These are phyloP conservation scores for Diprion similis DNA, from an alignment of 1,140 invertebrate species.

Conservation along the genomic window DNA sequence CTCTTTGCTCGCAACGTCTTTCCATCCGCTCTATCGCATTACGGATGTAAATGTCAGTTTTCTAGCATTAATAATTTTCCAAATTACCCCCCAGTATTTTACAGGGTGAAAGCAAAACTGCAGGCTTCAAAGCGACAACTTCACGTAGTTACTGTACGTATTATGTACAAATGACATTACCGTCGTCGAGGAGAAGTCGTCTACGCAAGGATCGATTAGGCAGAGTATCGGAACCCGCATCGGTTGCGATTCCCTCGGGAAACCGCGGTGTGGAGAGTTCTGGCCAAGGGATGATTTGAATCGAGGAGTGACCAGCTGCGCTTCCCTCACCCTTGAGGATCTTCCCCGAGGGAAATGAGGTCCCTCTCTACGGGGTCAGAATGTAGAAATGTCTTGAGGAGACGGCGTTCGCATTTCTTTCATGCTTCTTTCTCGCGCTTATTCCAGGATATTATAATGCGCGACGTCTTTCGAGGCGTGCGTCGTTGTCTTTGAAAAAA, in stretches of 20 bases:
- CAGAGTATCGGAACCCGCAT: background rate
- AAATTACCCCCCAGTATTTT: background rate
- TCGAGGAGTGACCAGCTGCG: background rate
- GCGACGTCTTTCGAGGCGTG: too few species aligned
- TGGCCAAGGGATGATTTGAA: conserved; percentile 5
- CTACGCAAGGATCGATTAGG: background rate
- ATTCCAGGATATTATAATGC: too few species aligned
- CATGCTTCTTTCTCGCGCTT: too few species aligned
- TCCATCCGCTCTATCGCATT: conserved; percentile 41
- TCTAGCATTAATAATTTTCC: background rate
- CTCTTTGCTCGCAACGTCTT: conserved; percentile 13
- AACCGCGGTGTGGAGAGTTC: background rate
- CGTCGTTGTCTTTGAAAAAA: too few species aligned
- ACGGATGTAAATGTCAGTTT: background rate
- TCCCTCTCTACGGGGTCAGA: background rate
- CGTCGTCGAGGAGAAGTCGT: background rate
- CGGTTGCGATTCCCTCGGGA: background rate
- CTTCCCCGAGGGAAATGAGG: background rate
- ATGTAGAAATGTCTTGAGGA: background rate
- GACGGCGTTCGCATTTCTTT: too few species aligned
- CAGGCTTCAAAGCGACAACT: background rate
- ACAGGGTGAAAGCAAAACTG: background rate
- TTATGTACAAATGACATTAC: background rate
- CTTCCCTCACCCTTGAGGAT: background rate
- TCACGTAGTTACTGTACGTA: background rate